Conservation (phyloP, 37 sponge, comb jelly and placozoan genomes). For the Hormiphora californensis region DNA sequence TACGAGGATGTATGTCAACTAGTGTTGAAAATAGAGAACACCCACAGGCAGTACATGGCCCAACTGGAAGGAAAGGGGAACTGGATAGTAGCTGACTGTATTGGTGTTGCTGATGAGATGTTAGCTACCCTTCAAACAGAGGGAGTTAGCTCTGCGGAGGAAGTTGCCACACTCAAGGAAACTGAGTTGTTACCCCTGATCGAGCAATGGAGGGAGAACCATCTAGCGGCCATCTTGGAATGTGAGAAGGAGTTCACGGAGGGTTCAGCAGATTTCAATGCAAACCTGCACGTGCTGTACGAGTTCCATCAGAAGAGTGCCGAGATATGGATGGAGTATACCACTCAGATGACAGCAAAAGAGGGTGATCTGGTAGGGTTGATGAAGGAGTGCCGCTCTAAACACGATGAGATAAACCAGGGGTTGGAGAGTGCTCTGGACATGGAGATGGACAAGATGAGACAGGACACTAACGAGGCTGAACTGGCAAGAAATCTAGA, state of each 20-base stretch:
- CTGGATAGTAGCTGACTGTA: background rate
- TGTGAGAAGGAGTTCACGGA: constrained; percentile 13
- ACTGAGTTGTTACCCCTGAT: constrained; percentile 11
- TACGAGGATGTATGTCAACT: constrained; percentile 49
- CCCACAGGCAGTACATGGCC: background rate
- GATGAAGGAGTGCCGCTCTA: background rate
- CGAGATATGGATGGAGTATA: constrained; percentile 23
- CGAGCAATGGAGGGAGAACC: background rate
- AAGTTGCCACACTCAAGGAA: background rate
- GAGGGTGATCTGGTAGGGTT: background rate
- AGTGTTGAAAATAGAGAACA: constrained; percentile 4
- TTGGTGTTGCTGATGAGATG: constrained; percentile 19
- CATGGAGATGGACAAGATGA: constrained; percentile 54
- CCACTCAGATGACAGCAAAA: background rate
- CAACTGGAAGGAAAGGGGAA: background rate
- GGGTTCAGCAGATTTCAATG: background rate
- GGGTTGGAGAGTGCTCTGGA: constrained; percentile 44
- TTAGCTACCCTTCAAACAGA: background rate
- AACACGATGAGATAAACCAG: constrained; percentile 38
- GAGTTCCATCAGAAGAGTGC: constrained; percentile 29
- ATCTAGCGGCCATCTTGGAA: background rate
- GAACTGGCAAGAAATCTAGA: constrained; percentile 21
- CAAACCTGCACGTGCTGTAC: constrained; percentile 28
- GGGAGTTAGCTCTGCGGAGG: constrained; percentile 11
- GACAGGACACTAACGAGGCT: constrained; percentile 41